Percentiles rank a stretch among this genome's conserved stretches.
Evolutionary conservation across 2,888 invertebrate genomes (phyloP).

Genomic region (Parascotia fuliginaria): DNA sequence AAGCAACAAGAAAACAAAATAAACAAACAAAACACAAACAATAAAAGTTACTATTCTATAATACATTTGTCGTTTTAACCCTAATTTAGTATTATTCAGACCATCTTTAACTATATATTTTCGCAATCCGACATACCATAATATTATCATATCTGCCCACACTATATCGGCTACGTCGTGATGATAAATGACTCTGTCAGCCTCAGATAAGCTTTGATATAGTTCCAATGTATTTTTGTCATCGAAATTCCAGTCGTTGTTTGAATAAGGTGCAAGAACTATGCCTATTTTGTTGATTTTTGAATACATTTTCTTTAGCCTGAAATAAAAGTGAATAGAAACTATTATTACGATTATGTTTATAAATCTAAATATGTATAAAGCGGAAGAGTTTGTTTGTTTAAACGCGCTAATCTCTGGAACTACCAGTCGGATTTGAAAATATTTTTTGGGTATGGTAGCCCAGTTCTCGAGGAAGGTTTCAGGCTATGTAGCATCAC

Average conservation of each 20-base stretch:
- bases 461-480: too few relatives aligned
- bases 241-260: slow-evolving; percentile 41
- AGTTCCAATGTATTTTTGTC: slow-evolving; percentile 39
- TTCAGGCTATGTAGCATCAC: too few relatives aligned
- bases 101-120: slow-evolving; percentile 43
- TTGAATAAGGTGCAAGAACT: slow-evolving; percentile 23
- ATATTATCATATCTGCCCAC: slow-evolving; percentile 29
- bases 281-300: slow-evolving; percentile 33
- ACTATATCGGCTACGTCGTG: slow-evolving; percentile 35
- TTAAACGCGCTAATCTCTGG: too few relatives aligned
- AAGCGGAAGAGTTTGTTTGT: too few relatives aligned
- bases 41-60: slow-evolving; percentile 23
- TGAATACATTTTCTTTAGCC: slow-evolving; percentile 45
- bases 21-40: background rate
- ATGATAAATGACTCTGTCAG: slow-evolving; percentile 41
- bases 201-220: slow-evolving; percentile 25
- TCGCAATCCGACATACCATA: slow-evolving; percentile 42
- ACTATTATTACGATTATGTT: too few relatives aligned
- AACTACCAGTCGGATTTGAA: too few relatives aligned
- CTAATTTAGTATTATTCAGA: slow-evolving; percentile 18
- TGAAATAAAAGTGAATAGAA: slow-evolving; percentile 22
- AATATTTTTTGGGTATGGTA: too few relatives aligned
- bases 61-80: slow-evolving; percentile 25
- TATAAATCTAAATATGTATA: too few relatives aligned
- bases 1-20: background rate